These are phyloP conservation scores for Semnornis frantzii DNA, from an alignment of 2,113 vertebrate species.

Conservation along the genomic window DNA sequence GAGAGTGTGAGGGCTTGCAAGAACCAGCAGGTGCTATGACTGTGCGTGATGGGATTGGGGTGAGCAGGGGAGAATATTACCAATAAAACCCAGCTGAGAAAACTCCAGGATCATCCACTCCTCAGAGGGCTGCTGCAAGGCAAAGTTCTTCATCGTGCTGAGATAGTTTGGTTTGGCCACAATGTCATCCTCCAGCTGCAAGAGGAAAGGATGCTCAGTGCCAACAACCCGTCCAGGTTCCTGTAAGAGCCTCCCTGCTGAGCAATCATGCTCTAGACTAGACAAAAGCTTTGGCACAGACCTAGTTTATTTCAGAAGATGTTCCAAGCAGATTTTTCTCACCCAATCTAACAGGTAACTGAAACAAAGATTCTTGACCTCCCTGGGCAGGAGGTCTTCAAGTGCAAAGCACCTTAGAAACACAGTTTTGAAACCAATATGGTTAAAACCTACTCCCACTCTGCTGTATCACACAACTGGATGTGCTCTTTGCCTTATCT, in stretches of 20 bases:
- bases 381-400: neutral
- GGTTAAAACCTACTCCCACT: neutral
- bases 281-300: neutral
- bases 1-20: neutral
- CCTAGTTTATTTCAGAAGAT: neutral
- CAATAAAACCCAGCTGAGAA: conserved; percentile 97
- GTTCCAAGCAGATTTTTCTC: neutral
- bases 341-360: neutral
- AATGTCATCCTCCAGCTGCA: conserved; percentile 96
- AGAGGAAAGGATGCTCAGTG: conserved; percentile 13
- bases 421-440: neutral
- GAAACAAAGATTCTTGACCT: neutral
- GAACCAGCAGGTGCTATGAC: neutral
- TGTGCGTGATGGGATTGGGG: neutral
- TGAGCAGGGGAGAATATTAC: conserved; percentile 44
- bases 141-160: conserved; percentile 99
- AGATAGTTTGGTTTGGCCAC: conserved; percentile 97
- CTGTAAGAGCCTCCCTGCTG: neutral
- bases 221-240: neutral
- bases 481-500: neutral
- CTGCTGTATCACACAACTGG: neutral
- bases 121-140: conserved; percentile 94
- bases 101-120: conserved; percentile 99
- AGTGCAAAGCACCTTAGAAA: neutral
- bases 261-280: neutral